Percentiles rank a stretch among this genome's conserved stretches.
Evolutionary conservation across 2,888 invertebrate species (phyloP).

Genomic region (Sycophila texana): DNA sequence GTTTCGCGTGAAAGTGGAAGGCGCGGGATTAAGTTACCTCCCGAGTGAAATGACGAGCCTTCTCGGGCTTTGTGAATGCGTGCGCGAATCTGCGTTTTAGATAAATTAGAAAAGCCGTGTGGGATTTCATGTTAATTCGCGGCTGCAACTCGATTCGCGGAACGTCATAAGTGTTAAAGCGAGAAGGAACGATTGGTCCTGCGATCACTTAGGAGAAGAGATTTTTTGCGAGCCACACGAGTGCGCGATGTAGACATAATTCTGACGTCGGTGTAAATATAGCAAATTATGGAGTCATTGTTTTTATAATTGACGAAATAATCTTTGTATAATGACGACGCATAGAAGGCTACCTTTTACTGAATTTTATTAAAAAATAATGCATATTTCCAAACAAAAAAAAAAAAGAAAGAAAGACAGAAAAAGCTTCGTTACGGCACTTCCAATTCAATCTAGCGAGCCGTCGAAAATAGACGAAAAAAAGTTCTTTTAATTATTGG

Average conservation of each 20-base stretch:
- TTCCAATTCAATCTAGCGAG: constrained; percentile 4
- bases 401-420: too few relatives aligned
- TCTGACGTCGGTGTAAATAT: not conserved
- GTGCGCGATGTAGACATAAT: constrained; percentile 25
- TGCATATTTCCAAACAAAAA: not conserved
- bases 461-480: not conserved
- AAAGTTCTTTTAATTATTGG: constrained; percentile 33
- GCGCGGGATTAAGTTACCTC: constrained; percentile 48
- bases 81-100: constrained; percentile 13
- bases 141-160: constrained; percentile 42
- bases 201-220: constrained; percentile 13
- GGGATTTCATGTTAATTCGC: constrained; percentile 33
- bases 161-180: constrained; percentile 34
- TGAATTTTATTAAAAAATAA: not conserved
- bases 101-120: constrained; percentile 48
- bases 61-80: not conserved
- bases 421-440: not conserved
- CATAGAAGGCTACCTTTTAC: too few relatives aligned
- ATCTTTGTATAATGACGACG: too few relatives aligned
- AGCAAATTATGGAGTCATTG: too few relatives aligned
- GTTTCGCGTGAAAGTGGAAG: constrained; percentile 41
- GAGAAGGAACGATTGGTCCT: constrained; percentile 25
- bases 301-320: too few relatives aligned
- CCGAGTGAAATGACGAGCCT: constrained; percentile 36
- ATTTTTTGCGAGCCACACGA: constrained; percentile 12